These are phyloP conservation scores for Spisula solida DNA, from an alignment of 2,888 invertebrate species.

Conservation along the genomic window DNA sequence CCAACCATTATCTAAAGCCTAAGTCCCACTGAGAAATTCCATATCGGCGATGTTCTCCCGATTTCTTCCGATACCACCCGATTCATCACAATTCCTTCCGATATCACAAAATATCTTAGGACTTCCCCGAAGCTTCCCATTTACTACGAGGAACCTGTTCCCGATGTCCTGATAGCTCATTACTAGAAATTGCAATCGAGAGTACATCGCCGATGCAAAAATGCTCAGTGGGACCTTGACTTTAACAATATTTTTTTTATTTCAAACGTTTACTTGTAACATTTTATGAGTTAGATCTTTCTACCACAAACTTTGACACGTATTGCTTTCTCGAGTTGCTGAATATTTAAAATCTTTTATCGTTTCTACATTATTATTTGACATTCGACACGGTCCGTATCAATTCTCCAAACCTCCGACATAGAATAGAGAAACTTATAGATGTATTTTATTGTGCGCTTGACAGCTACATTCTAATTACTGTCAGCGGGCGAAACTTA, in stretches of 20 bases:
- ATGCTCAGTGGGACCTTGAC: too few species aligned
- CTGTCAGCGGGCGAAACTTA: slow-evolving; percentile 58
- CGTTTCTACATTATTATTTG: slow-evolving; percentile 21
- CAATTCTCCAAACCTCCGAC: slow-evolving; percentile 37
- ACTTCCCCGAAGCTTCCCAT: too few species aligned
- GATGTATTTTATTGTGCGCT: slow-evolving; percentile 61
- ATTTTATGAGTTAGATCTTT: slow-evolving; percentile 18
- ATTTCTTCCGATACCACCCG: too few species aligned
- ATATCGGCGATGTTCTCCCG: too few species aligned
- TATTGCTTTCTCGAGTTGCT: slow-evolving; percentile 1
- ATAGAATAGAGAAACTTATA: slow-evolving; percentile 47
- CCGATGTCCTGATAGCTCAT: too few species aligned
- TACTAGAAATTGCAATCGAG: too few species aligned
- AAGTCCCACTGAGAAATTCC: too few species aligned
- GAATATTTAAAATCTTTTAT: not conserved
- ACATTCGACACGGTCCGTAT: slow-evolving; percentile 27
- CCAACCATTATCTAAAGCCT: not conserved
- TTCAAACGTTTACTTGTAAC: not conserved
- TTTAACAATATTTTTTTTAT: too few species aligned
- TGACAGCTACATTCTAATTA: slow-evolving; percentile 60
- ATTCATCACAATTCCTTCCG: too few species aligned
- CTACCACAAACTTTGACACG: not conserved
- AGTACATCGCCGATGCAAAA: too few species aligned
- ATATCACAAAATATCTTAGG: too few species aligned
- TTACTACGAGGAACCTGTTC: too few species aligned